Evolutionary conservation across 2,797 vertebrate species (phyloP), one percentile per base, ranked within the genome.

Genomic region (Diplodus sargus): DNA sequence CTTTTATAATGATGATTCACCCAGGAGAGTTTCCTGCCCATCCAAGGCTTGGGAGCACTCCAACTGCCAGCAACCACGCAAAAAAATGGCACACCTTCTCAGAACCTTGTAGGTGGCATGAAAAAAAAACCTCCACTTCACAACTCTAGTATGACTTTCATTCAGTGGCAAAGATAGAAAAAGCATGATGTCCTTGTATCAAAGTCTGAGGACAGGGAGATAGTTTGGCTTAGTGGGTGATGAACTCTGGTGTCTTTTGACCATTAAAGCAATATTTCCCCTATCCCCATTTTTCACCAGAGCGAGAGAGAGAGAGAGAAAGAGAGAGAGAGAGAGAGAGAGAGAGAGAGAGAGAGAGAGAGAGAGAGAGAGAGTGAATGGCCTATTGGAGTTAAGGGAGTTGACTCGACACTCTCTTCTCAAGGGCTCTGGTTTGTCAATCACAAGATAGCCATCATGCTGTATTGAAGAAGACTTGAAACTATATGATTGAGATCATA

Each of bases 1-100:
- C 42, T 43, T 62, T 65, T 67, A 28, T 61, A 56, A 47, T 15
- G 28, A n/a, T 42, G 43, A 52, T 63, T 72, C 51, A 51, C 22
- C 25, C 22, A 28, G 63, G 22, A 52, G 56, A 34, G 54, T 67
- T 30, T 67, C 30, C 18, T 43, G 23, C 10, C 48, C 54, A 47
- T 45, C 48, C 11, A 30, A 47, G 74, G 42, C 13, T 76, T 20
- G 18, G 65, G 52, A 52, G 20, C 22, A 6, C 48, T 76, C 42
- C 58, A 61, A 39, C 48, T 34, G 56, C 4, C 64, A 60, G 22
- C 39, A 49, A 34, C 20, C n/a, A 39, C 30, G 30, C 62, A 43
- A 51, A 49, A 28, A 75, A 74, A 66, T 22, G n/a, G 34, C 14
- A 4, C 25, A 3, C 74, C n/a, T 48, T 56, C 58, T 25, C 25